Percentiles rank a stretch among this genome's conserved stretches.
Conservation (phyloP, 2,113 vertebrate genomes). For the Gasterosteus aculeatus region DNA sequence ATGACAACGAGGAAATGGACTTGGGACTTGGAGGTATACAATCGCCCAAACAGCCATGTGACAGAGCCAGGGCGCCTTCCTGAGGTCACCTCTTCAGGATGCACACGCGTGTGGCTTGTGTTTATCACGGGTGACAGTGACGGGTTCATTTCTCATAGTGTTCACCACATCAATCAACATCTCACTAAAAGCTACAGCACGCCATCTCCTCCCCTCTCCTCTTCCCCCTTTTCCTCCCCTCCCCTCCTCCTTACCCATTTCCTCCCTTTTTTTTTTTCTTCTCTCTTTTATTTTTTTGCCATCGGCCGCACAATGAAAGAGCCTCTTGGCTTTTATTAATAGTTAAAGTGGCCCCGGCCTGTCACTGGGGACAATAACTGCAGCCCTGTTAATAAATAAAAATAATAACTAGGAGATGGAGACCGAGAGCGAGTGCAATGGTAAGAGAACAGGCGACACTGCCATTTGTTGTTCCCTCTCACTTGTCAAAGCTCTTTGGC, state of each 20-base stretch:
- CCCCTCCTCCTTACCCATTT: constrained; percentile 52
- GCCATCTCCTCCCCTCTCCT: constrained; percentile 15
- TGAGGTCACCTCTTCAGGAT: neutral
- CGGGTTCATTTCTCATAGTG: constrained; percentile 39
- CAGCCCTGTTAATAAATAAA: constrained; percentile 92
- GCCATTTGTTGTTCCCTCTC: constrained; percentile 92
- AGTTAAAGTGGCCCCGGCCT: constrained; percentile 89
- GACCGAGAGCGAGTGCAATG: constrained; percentile 81
- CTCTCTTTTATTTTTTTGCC: constrained; percentile 28
- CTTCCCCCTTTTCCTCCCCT: constrained; percentile 3
- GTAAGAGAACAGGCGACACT: constrained; percentile 81
- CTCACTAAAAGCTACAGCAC: constrained; percentile 44
- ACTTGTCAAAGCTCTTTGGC: constrained; percentile 91
- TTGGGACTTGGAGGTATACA: neutral
- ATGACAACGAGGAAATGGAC: constrained; percentile 12
- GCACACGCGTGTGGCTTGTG: neutral
- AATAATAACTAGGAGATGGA: constrained; percentile 87
- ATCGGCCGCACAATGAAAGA: constrained; percentile 74
- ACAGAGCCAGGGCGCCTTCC: neutral
- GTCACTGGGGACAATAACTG: constrained; percentile 86
- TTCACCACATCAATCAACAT: constrained; percentile 55
- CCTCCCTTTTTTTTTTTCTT: constrained; percentile 29
- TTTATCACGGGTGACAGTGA: constrained; percentile 37
- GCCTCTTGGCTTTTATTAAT: constrained; percentile 86
- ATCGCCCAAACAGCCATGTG: neutral